Evolutionary conservation across 1,140 invertebrate genomes (phyloP), one percentile per base, ranked within the genome.

Genomic region (Bombus impatiens): DNA sequence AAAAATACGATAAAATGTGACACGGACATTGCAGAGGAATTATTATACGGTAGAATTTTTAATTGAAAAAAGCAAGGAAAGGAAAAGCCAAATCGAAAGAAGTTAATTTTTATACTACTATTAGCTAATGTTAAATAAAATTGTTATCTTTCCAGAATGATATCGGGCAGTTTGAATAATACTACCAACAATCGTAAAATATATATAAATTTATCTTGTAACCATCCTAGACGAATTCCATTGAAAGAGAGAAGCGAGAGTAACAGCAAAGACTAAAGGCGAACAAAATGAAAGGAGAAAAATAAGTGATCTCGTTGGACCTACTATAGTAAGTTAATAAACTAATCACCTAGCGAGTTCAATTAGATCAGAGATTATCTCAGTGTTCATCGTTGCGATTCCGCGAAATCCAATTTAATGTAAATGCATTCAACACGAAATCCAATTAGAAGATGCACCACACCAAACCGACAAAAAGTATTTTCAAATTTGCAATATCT

Each of bases 321-420:
- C 9, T n/a, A 72, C 35, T 81, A 81, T 86, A 75, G 35, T 35
- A 81, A 81, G 32, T 32, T 42, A 9, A 65, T 13, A 47, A 72
- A 78, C 75, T 62, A 70, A 86, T 82, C 70, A 67, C 18, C 53
- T 44, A 62, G 68, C n/a, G 53, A 57, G 67, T 83, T 79, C 68
- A 78, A 84, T 87, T 84, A 79, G 70, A 75, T 85, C 76, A 84
- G 22, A 72, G 59, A 87, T 87, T 79, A 87, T 85, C 77, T 62
- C 35, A 32, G 57, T 53, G 1, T 76, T 70, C 68, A 77, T 62
- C 75, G 32, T 70, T 57, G 65, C 47, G 53, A 87, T 80, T 67
- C 68, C 75, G 37, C 75, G 76, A 57, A 88, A 90, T 91, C 83
- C 88, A 91, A 91, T 91, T 91, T 87, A 62, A 82, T 53, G 82